phyloP scores from a whole-genome alignment of 2,888 invertebrate species.

The Perithous albicinctus region DNA sequence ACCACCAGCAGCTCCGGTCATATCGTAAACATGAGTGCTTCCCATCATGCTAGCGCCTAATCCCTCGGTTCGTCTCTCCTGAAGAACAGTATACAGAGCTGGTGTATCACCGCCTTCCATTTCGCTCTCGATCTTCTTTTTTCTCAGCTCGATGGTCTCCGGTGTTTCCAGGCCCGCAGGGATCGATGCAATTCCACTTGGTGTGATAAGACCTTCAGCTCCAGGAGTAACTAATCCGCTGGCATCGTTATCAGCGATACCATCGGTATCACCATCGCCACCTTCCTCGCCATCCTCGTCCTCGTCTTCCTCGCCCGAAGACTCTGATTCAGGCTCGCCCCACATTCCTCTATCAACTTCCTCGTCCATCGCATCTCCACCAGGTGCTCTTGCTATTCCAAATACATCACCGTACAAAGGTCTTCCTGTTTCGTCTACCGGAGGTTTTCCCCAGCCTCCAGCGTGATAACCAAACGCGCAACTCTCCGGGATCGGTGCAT shows the following conservation, averaged over 20 bases:
- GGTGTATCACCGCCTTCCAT: constrained; percentile 98
- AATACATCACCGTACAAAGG: constrained; percentile 99
- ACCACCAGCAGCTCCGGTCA: constrained; percentile 89
- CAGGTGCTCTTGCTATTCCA: constrained; percentile 90
- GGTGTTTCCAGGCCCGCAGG: constrained; percentile 99
- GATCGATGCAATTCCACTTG: constrained; percentile 95
- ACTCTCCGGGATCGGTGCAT: constrained; percentile 98
- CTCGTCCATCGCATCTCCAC: constrained; percentile 91
- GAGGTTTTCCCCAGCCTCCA: constrained; percentile 99
- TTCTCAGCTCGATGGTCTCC: constrained; percentile 98
- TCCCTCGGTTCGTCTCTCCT: constrained; percentile 96
- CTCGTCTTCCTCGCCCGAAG: constrained; percentile 87
- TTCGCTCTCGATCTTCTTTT: constrained; percentile 97
- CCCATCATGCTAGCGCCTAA: constrained; percentile 98
- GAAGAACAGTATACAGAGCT: constrained; percentile 96
- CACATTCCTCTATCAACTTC: constrained; percentile 95
- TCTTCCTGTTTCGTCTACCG: constrained; percentile 98
- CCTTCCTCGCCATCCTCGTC: constrained; percentile 87
- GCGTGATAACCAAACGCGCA: constrained; percentile 99
- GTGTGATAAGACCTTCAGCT: constrained; percentile 97
- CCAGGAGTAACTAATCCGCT: constrained; percentile 95
- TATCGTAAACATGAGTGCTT: constrained; percentile 98
- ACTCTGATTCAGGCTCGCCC: constrained; percentile 86
- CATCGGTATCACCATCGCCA: constrained; percentile 78
- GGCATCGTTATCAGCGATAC: constrained; percentile 88